These are phyloP conservation scores for Netelia virgata DNA, from an alignment of 2,888 invertebrate genomes.

Conservation along the genomic window DNA sequence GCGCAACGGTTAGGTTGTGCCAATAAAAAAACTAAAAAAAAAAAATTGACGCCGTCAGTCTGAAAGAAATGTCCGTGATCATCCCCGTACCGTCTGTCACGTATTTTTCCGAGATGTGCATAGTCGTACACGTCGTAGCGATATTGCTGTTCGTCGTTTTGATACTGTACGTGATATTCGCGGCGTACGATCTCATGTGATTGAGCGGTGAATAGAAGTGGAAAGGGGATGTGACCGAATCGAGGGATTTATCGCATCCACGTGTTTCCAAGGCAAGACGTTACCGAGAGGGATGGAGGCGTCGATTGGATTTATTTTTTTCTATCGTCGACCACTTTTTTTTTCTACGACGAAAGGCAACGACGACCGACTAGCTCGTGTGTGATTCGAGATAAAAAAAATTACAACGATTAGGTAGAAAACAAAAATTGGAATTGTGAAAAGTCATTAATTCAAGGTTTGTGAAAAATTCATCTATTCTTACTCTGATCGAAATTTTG, in stretches of 20 bases:
- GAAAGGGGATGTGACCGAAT: slow-evolving; percentile 21
- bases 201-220: slow-evolving; percentile 26
- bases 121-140: slow-evolving; percentile 70
- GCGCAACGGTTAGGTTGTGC: neutral
- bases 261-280: slow-evolving; percentile 12
- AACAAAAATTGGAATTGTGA: neutral
- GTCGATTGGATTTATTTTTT: slow-evolving; percentile 2
- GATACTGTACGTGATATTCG: slow-evolving; percentile 68
- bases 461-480: slow-evolving; percentile 41
- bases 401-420: slow-evolving; percentile 15
- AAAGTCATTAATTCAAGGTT: neutral
- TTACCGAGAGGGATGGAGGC: slow-evolving; percentile 3
- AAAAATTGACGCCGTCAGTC: slow-evolving; percentile 39
- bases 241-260: slow-evolving; percentile 44
- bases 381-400: neutral
- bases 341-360: neutral
- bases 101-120: slow-evolving; percentile 71
- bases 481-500: slow-evolving; percentile 70
- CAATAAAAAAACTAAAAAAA: neutral
- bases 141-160: slow-evolving; percentile 66
- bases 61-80: slow-evolving; percentile 31
- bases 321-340: neutral
- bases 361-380: neutral
- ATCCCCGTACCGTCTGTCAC: slow-evolving; percentile 45
- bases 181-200: slow-evolving; percentile 67